Percentiles rank a stretch among this genome's conserved stretches.
These are phyloP conservation scores for Callopanchax toddi DNA, from an alignment of 2,113 vertebrate genomes.

Conservation along the genomic window DNA sequence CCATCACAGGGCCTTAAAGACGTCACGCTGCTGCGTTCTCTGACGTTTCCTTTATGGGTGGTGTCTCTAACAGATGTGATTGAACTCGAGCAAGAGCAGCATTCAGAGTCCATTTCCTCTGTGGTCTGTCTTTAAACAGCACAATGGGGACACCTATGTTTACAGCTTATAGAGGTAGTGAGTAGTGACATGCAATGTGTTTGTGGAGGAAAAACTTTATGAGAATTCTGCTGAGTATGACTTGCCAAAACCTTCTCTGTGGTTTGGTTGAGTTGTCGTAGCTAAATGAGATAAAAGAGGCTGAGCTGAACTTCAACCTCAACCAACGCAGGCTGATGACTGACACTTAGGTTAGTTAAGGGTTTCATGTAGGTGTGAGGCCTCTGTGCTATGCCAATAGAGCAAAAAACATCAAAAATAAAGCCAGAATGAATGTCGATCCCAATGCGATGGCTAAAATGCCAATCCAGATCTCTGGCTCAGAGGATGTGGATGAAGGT, in stretches of 20 bases:
- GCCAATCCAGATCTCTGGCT: conserved; percentile 86
- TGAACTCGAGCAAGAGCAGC: conserved; percentile 52
- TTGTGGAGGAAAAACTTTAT: conserved; percentile 1
- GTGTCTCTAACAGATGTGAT: conserved; percentile 59
- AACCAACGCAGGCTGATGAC: conserved; percentile 22
- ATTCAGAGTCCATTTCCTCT: conserved; percentile 49
- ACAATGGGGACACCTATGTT: conserved; percentile 29
- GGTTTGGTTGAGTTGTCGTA: too few relatives aligned
- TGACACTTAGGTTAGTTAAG: too few relatives aligned
- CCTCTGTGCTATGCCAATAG: conserved; percentile 96
- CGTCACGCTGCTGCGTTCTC: conserved; percentile 22
- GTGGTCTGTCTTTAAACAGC: conserved; percentile 35
- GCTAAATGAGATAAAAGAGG: conserved; percentile 16
- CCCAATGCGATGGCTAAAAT: conserved; percentile 95
- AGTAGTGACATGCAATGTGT: not conserved
- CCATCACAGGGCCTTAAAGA: conserved; percentile 33
- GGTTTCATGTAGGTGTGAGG: too few relatives aligned
- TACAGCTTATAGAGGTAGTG: conserved; percentile 30
- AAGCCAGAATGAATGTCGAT: conserved; percentile 98
- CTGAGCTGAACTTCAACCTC: conserved; percentile 31
- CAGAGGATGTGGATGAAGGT: conserved; percentile 93
- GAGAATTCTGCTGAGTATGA: not conserved
- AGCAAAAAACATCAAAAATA: conserved; percentile 99
- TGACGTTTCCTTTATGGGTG: conserved; percentile 60
- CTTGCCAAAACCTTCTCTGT: not conserved